Percentiles rank a stretch among this genome's conserved stretches.
Conservation (phyloP, 2,797 vertebrate species). For the Tragopan temminckii region DNA sequence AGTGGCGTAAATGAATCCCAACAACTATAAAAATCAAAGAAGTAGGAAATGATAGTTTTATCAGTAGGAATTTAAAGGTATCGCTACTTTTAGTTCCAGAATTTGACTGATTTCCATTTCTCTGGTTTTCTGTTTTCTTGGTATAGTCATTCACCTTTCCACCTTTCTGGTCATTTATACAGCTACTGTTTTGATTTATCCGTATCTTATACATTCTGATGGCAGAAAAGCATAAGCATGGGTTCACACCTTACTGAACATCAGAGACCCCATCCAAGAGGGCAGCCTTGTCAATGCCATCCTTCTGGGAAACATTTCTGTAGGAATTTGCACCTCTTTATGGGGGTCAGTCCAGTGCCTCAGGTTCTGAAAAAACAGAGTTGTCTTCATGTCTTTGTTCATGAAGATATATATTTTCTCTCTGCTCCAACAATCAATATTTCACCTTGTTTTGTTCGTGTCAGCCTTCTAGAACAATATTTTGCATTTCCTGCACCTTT, state of each 20-base stretch:
- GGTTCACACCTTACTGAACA: neutral
- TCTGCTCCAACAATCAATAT: neutral
- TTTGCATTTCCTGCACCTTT: neutral
- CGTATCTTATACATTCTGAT: neutral
- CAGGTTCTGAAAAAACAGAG: rapidly evolving
- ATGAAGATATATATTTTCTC: neutral
- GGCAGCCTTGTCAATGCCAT: rapidly evolving
- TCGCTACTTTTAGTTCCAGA: neutral
- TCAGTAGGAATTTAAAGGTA: neutral
- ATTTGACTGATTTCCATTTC: neutral
- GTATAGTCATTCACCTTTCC: neutral
- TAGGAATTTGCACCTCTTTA: neutral
- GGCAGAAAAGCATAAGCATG: neutral
- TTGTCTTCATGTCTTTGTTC: neutral
- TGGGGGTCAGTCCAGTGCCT: neutral
- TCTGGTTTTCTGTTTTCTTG: neutral
- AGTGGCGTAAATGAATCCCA: neutral
- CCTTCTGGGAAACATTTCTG: neutral
- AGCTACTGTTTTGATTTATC: neutral
- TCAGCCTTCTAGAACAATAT: neutral
- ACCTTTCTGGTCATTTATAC: neutral
- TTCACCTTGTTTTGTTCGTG: neutral
- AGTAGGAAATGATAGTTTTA: neutral
- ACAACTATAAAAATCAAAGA: neutral
- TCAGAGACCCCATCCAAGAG: neutral